phyloP scores from a whole-genome alignment of 1,140 invertebrate species.

The Eubasilissa regina region DNA sequence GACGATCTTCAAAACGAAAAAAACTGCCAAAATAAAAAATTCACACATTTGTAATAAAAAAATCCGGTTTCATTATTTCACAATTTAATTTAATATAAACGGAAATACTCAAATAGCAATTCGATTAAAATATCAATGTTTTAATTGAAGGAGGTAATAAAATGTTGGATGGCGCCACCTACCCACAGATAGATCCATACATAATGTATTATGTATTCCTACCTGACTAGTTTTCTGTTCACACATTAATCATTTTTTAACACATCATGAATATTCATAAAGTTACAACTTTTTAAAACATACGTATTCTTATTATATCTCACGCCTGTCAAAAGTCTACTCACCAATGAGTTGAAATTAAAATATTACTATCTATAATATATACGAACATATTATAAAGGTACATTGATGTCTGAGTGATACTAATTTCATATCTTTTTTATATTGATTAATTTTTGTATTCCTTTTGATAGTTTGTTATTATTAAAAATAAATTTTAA shows the following conservation, averaged over 20 bases:
- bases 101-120: slow-evolving; percentile 7
- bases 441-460: no score
- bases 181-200: neutral
- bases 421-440: no score
- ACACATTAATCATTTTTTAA: slow-evolving; percentile 55
- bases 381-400: neutral
- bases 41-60: no score
- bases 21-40: no score
- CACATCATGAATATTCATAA: slow-evolving; percentile 41
- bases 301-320: slow-evolving; percentile 44
- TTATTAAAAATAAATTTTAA: no score
- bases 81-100: neutral
- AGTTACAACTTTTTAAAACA: slow-evolving; percentile 18
- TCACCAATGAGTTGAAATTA: slow-evolving; percentile 1
- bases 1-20: no score
- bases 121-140: slow-evolving; percentile 19
- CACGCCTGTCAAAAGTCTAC: slow-evolving; percentile 36
- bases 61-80: no score
- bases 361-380: slow-evolving; percentile 25
- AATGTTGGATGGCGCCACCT: slow-evolving; percentile 11
- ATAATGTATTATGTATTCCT: neutral
- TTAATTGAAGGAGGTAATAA: slow-evolving; percentile 25
- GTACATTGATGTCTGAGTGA: neutral
- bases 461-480: no score
- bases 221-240: slow-evolving; percentile 35